phyloP scores from a whole-genome alignment of 2,888 invertebrate genomes.

The Drosophila dives region DNA sequence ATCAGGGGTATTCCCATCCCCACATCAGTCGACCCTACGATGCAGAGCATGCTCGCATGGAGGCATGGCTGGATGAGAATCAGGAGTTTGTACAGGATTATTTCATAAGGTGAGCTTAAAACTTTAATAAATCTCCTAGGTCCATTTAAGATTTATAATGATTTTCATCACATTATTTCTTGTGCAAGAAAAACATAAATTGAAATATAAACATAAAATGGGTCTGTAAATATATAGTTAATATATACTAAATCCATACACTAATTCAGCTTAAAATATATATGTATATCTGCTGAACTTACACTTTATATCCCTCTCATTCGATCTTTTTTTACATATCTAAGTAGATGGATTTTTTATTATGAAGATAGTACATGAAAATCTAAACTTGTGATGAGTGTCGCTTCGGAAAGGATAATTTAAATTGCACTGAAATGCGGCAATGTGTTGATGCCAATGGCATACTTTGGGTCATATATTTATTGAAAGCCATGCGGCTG shows the following conservation, averaged over 20 bases:
- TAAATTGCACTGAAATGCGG: conserved; percentile 58
- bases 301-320: neutral
- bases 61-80: conserved; percentile 98
- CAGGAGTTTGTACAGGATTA: conserved; percentile 98
- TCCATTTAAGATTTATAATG: neutral
- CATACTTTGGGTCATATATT: conserved; percentile 38
- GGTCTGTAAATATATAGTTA: neutral
- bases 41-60: conserved; percentile 95
- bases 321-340: conserved; percentile 1
- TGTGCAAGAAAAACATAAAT: neutral
- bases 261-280: neutral
- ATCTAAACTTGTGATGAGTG: conserved; percentile 12
- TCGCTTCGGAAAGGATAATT: conserved; percentile 26
- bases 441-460: conserved; percentile 38
- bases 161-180: neutral
- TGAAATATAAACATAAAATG: too few species aligned
- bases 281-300: neutral
- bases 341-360: neutral
- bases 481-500: conserved; percentile 39
- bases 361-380: conserved; percentile 5
- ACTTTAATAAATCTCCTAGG: neutral
- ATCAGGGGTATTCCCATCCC: conserved; percentile 61
- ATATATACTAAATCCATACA: neutral
- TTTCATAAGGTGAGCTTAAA: conserved; percentile 90
- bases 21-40: conserved; percentile 87